Percentiles rank a stretch among this genome's conserved stretches.
These are phyloP conservation scores for Mnemiopsis leidyi DNA, from an alignment of 37 sponge, comb jelly and placozoan genomes.

Conservation along the genomic window DNA sequence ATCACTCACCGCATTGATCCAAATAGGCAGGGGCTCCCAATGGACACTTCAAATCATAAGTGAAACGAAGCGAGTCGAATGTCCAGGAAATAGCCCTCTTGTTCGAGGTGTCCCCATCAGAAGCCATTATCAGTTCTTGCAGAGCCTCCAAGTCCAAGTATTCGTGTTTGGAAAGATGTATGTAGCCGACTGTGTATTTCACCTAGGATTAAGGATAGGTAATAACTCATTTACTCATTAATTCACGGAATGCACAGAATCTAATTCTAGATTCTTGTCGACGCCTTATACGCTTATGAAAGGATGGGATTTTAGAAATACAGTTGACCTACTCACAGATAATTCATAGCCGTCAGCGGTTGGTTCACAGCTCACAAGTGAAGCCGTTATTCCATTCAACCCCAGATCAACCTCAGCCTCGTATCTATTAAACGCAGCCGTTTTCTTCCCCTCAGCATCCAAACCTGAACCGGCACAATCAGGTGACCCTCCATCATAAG, in stretches of 20 bases:
- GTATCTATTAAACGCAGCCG: background rate
- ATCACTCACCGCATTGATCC: conserved; percentile 22
- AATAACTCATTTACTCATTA: too few species aligned
- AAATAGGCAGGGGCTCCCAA: conserved; percentile 5
- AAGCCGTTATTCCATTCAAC: background rate
- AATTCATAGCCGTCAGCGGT: background rate
- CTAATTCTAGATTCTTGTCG: too few species aligned
- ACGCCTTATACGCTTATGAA: too few species aligned
- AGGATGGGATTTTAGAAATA: too few species aligned
- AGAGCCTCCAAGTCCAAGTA: background rate
- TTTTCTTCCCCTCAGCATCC: background rate
- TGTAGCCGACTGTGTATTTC: background rate
- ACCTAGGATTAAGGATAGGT: too few species aligned
- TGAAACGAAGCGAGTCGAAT: background rate
- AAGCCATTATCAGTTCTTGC: background rate
- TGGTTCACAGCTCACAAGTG: background rate
- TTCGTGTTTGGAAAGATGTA: background rate
- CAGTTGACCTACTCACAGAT: background rate
- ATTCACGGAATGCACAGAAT: too few species aligned
- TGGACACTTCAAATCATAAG: background rate
- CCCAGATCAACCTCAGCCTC: background rate
- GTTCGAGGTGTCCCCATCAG: conserved; percentile 25
- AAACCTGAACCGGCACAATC: background rate
- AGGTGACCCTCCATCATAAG: background rate
- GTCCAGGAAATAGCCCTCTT: conserved; percentile 14